phyloP scores from a whole-genome alignment of 2,888 invertebrate species.

The Volucella inanis region DNA sequence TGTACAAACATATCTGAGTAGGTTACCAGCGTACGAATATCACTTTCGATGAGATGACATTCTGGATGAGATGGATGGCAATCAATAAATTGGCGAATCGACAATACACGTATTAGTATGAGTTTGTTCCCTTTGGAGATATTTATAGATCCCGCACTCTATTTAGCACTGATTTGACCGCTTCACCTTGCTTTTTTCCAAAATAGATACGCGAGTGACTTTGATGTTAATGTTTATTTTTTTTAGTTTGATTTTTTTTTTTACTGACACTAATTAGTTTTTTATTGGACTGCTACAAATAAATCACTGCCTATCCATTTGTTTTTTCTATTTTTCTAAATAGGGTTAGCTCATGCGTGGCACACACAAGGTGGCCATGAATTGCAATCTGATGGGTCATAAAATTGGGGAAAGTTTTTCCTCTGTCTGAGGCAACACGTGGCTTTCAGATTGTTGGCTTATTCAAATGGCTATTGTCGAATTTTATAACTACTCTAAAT shows the following conservation, averaged over 20 bases:
- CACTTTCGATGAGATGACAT: no score
- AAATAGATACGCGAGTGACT: slow-evolving; percentile 6
- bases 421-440: neutral
- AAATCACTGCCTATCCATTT: neutral
- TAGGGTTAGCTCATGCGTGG: neutral
- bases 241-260: neutral
- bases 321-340: neutral
- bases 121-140: neutral
- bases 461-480: neutral
- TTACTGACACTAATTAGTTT: slow-evolving; percentile 8
- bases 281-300: slow-evolving; percentile 18
- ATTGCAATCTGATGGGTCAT: neutral
- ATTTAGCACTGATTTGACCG: slow-evolving; percentile 40
- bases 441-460: neutral
- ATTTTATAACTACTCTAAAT: slow-evolving; percentile 10
- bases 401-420: neutral
- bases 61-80: neutral
- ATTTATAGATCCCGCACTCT: slow-evolving; percentile 29
- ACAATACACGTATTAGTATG: slow-evolving; percentile 12
- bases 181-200: slow-evolving; percentile 18
- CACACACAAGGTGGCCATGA: neutral
- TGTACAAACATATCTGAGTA: slow-evolving; percentile 5
- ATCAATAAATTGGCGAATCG: neutral
- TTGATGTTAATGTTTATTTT: slow-evolving; percentile 27
- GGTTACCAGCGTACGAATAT: neutral